Percentiles rank a stretch among this genome's conserved stretches.
Conservation (phyloP, 2,113 vertebrate genomes). For the Bostrychus sinensis region DNA sequence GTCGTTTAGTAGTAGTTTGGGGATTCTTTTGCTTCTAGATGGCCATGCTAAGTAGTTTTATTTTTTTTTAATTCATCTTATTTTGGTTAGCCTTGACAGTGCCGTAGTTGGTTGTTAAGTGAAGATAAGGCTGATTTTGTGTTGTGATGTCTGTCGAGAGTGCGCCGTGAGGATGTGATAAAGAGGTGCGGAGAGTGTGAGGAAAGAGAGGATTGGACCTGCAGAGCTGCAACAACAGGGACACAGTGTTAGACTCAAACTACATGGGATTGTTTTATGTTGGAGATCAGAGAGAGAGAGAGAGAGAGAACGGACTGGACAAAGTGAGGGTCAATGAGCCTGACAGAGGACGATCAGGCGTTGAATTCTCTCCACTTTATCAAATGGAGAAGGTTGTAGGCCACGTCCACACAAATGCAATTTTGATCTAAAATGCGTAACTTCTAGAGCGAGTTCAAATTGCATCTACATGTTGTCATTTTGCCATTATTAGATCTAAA, state of each 20-base stretch:
- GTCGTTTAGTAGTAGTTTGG: slow-evolving; percentile 20
- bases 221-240: background rate
- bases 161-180: slow-evolving; percentile 35
- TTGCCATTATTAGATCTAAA: slow-evolving; percentile 1
- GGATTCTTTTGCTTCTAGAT: slow-evolving; percentile 32
- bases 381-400: slow-evolving; percentile 7
- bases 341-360: slow-evolving; percentile 43
- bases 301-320: slow-evolving; percentile 9
- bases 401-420: background rate
- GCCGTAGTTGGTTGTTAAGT: slow-evolving; percentile 38
- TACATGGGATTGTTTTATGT: background rate
- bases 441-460: no score
- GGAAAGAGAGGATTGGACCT: background rate
- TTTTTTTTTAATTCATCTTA: background rate
- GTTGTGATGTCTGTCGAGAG: slow-evolving; percentile 32
- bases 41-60: slow-evolving; percentile 28
- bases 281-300: background rate
- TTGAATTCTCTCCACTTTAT: slow-evolving; percentile 61
- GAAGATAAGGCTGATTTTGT: slow-evolving; percentile 36
- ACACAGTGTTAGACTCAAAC: background rate
- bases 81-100: slow-evolving; percentile 29
- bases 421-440: background rate
- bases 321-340: slow-evolving; percentile 65
- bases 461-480: background rate
- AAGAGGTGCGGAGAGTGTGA: slow-evolving; percentile 21